Base-by-base conservation (phyloP, 1,140 invertebrate genomes). In the Nymphalis io region DNA sequence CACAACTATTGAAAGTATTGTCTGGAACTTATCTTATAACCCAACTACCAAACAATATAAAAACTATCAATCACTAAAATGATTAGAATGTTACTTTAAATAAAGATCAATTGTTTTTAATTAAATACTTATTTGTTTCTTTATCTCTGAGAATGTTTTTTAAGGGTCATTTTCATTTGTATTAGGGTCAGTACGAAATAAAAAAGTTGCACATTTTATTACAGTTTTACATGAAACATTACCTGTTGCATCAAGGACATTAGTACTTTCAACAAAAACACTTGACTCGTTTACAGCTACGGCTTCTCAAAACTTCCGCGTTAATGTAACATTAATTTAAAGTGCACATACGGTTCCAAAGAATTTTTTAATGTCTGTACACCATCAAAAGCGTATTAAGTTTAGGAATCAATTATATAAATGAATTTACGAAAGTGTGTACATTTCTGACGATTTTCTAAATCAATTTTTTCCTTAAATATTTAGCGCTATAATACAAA, bases 261-360 rank as follows among this genome's bases (percentile, higher is more conserved):
- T 60, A 51, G 40, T 69, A 65, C 64, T 75, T 62, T 67, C 62
- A 75, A 67, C 40, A 60, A 70, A 68, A 73, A 53, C n/a, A 64
- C 62, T 70, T 63, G 62, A 21, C 39, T 66, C 42, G 57, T 71
- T 60, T 23, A 64, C 53, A 55, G 62, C 62, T 72, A 71, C 68
- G 65, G 68, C 62, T 76, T 74, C 69, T 67, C 55, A 59, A 71
- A 59, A 46, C 73, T 75, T 75, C 73, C 73, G 70, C 60, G 66
- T 61, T 53, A 66, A 60, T 66, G 51, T 62, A 62, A 72, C 48
- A 51, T 44, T 69, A 57, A 65, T 57, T 39, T 53, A 23, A 58
- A 58, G 55, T 66, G 42, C 21, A 46, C 53, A 44, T 53, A 57
- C 21, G 51, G 33, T 27, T 44, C 63, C 16, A 40, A 33, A 16